These are phyloP conservation scores for Eupithecia inturbata DNA, from an alignment of 2,888 invertebrate genomes.

Conservation along the genomic window DNA sequence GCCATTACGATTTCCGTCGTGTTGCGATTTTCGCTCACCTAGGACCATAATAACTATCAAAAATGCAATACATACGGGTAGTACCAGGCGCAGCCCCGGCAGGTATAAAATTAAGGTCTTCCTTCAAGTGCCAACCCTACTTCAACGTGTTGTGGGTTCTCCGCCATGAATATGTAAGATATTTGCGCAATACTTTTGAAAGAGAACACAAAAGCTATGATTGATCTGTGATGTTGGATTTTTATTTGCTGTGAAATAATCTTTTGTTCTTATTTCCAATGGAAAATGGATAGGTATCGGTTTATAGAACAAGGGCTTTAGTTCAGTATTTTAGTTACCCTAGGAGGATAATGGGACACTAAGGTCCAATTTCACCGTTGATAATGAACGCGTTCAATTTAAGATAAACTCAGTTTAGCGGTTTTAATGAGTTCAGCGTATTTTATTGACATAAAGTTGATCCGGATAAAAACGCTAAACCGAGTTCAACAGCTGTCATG, in stretches of 20 bases:
- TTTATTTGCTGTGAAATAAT: not conserved
- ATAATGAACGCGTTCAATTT: too few species aligned
- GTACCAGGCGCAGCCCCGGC: not conserved
- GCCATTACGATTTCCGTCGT: too few species aligned
- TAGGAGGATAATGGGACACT: not conserved
- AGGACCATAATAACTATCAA: not conserved
- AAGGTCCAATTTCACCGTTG: too few species aligned
- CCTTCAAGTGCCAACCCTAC: slow-evolving; percentile 9
- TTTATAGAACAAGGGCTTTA: not conserved
- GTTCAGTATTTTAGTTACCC: not conserved
- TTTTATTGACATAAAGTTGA: too few species aligned
- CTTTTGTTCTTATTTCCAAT: not conserved
- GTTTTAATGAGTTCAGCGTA: too few species aligned
- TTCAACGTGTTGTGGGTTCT: slow-evolving; percentile 14
- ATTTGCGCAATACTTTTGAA: slow-evolving; percentile 15
- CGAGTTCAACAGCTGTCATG: too few species aligned
- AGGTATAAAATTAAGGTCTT: not conserved
- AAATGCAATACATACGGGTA: not conserved
- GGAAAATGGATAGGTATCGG: not conserved
- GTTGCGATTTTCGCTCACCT: too few species aligned
- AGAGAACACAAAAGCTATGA: slow-evolving; percentile 6
- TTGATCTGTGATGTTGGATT: slow-evolving; percentile 8
- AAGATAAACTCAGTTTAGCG: too few species aligned
- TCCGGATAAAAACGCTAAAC: too few species aligned
- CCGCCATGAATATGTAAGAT: slow-evolving; percentile 24